Evolutionary conservation across 2,113 vertebrate species (phyloP), one percentile per base, ranked within the genome.

Genomic region (Ursus arctos): DNA sequence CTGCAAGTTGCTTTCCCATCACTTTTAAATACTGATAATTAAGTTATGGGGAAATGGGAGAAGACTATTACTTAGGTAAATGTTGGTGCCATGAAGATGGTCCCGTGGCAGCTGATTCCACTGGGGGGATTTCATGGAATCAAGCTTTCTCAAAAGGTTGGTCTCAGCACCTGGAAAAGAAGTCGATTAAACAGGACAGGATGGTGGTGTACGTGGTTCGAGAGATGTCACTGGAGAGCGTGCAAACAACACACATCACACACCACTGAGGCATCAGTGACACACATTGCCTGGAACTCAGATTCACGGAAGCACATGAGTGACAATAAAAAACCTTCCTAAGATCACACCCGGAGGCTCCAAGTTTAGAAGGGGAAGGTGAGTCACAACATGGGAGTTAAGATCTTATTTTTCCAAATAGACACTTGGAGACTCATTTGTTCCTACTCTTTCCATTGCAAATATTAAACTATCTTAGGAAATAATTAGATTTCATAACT

Each of bases 191-290:
- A 36, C 1, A 59, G 26, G 47, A 79, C 22, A 28, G 3, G 28
- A 10, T 9, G 21, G 26, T 69, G 36, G 4, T 7, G 26, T 14
- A 18, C 1, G 3, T 33, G 1, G 3, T 43, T 5, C 2, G 2
- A 19, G 59, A 55, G 24, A 55, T 11, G 2, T 47, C 51, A 22
- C 0, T 11, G 18, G 13, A 36, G 33, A 49, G 63, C 3, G 55
- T 12, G 0, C 53, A 7, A 51, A 51, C 0, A 74, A n/a, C 55
- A 81, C 55, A 28, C 10, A 36, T 24, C 8, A 49, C 19, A 22
- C 3, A 43, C 16, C 3, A 40, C 33, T 26, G 6, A 61, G 26
- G 18, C 19, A 14, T 72, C 55, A 22, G 49, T 2, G 24, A 7
- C 15, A 53, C 19, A 31, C 10, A 12, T 16, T 82, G 33, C 22